Evolutionary conservation across 2,888 invertebrate genomes (phyloP).

Genomic region (Aspidiotus rigidus): DNA sequence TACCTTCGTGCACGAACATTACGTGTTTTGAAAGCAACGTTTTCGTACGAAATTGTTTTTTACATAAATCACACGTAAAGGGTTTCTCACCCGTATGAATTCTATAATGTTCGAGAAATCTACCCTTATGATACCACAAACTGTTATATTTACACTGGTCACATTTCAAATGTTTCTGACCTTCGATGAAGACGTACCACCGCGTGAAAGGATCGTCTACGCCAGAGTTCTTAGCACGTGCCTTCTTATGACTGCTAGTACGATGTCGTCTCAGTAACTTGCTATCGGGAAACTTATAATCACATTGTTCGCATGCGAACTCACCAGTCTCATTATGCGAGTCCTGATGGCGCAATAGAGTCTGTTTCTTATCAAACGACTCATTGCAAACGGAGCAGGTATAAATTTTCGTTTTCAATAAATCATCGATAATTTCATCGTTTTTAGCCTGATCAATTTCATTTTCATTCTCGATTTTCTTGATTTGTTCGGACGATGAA

Average conservation of each 20-base stretch:
- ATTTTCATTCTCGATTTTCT: background rate
- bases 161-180: slow-evolving; percentile 45
- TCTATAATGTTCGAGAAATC: slow-evolving; percentile 36
- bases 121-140: slow-evolving; percentile 30
- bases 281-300: slow-evolving; percentile 26
- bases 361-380: slow-evolving; percentile 9
- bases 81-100: slow-evolving; percentile 39
- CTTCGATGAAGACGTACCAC: slow-evolving; percentile 40
- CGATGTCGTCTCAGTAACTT: slow-evolving; percentile 25
- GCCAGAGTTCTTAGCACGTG: slow-evolving; percentile 3
- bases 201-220: slow-evolving; percentile 35
- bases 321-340: background rate
- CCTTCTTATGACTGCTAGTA: slow-evolving; percentile 4
- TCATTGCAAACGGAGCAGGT: slow-evolving; percentile 5
- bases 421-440: background rate
- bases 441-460: background rate
- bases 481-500: background rate
- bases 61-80: slow-evolving; percentile 39
- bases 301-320: slow-evolving; percentile 33
- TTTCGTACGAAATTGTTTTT: slow-evolving; percentile 36
- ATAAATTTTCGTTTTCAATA: background rate
- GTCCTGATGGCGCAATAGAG: background rate
- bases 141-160: slow-evolving; percentile 41
- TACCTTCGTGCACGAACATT: slow-evolving; percentile 46
- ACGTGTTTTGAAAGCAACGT: slow-evolving; percentile 45